phyloP scores from a whole-genome alignment of 2,113 vertebrate genomes.

The Gopherus evgoodei region DNA sequence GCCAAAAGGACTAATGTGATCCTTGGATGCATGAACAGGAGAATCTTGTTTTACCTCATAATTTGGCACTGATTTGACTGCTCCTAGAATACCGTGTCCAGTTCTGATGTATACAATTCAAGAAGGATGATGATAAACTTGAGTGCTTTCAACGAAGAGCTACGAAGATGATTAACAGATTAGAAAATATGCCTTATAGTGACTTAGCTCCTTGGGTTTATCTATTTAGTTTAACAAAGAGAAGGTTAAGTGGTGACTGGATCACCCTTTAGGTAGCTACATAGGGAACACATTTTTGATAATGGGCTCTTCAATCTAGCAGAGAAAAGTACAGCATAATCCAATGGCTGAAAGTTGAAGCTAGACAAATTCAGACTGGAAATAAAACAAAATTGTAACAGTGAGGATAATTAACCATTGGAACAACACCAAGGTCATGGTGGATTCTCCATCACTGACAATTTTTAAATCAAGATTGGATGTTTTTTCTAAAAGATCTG shows the following conservation, averaged over 20 bases:
- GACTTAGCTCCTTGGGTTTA: background rate
- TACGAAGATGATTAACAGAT: background rate
- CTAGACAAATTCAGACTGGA: background rate
- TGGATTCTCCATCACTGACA: background rate
- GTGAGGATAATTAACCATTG: background rate
- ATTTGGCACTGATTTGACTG: background rate
- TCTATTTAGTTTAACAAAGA: background rate
- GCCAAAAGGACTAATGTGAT: background rate
- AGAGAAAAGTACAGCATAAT: background rate
- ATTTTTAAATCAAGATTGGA: background rate
- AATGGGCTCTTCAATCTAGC: background rate
- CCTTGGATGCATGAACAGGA: background rate
- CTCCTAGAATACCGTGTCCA: background rate
- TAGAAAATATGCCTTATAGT: background rate
- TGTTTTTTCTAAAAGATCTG: background rate
- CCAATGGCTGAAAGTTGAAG: background rate
- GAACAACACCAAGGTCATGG: background rate
- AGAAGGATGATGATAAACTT: background rate
- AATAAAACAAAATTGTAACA: background rate
- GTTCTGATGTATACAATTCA: background rate
- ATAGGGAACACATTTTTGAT: background rate
- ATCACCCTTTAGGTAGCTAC: background rate
- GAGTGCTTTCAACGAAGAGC: background rate
- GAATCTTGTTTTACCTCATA: background rate
- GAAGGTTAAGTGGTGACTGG: background rate